Base-by-base conservation (phyloP, 2,888 invertebrate genomes). In the Seira sanloemensis region DNA sequence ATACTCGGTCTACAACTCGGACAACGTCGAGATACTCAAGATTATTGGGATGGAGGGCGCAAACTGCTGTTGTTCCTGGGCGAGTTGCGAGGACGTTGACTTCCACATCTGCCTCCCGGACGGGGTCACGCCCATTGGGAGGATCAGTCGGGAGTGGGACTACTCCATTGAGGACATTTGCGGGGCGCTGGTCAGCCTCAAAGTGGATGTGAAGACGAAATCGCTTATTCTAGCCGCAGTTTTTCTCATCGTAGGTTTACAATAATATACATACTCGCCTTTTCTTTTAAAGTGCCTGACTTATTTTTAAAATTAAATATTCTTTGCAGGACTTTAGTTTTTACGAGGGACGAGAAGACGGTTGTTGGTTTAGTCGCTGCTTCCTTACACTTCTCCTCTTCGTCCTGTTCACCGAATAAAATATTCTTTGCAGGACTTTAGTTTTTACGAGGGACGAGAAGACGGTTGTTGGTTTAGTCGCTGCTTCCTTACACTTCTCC, bases 61-160 rank as follows among this genome's bases (percentile, higher is more conserved):
- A 2, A 83, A 84, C 37, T 87, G 87, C 21, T 87, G 87, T 73
- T 86, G 86, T 25, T 24, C 78, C 7, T 87, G 85, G 85, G 84
- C 84, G 1, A 84, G 84, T 69, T 87, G 87, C 50, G 85, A 86
- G 24, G 87, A 87, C 27, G 86, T 87, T 7, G 86, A 87, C 21
- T 78, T 87, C 25, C 66, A 81, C 16, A 73, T 86, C 19, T 78
- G 84, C 65, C 78, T 78, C 75, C 79, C 84, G 26, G 83, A 85
- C 58, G 84, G 85, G 19, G 66, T 46, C 1, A 87, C 87, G 4
- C 37, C 74, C 2, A 84, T 92, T 46, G 92, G 93, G 0, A 90
- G 90, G 78, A 92, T 93, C 78, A 91, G 91, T 50, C 92, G 92
- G 86, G 92, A 92, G 87, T 93, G 92, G 92, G 92, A 92, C 90